Conservation (phyloP, 2,888 invertebrate species). For the Autographa gamma region DNA sequence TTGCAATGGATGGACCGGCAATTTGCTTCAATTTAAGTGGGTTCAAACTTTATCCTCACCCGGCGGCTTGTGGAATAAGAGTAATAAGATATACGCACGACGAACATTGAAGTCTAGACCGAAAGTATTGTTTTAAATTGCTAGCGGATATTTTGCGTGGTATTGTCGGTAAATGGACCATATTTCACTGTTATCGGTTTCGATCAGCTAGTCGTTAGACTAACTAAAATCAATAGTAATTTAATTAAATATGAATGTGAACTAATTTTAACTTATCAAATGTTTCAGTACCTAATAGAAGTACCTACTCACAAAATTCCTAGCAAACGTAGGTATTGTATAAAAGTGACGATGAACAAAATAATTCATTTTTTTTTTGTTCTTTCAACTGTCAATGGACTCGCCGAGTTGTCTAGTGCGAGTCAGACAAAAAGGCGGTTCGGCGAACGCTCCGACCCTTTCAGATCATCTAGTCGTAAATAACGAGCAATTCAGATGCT, state of each 20-base stretch:
- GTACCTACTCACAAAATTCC: not conserved
- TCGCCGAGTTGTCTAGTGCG: not conserved
- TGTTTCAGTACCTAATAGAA: not conserved
- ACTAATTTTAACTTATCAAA: not conserved
- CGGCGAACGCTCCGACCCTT: constrained; percentile 21
- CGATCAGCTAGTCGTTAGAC: no score
- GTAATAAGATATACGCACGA: not conserved
- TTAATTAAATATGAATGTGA: no score
- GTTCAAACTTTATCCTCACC: constrained; percentile 9
- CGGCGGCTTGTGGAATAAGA: not conserved
- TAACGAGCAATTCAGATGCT: constrained; percentile 7
- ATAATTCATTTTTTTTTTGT: constrained; percentile 1
- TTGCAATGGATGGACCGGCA: not conserved
- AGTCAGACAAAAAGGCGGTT: constrained; percentile 26
- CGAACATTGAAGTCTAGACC: not conserved
- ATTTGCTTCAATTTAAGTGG: not conserved
- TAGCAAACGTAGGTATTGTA: not conserved
- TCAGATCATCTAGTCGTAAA: constrained; percentile 12
- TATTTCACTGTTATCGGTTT: not conserved
- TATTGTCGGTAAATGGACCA: not conserved
- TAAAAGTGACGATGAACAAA: not conserved
- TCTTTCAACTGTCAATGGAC: constrained; percentile 6
- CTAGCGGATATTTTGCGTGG: not conserved
- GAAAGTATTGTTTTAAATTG: not conserved
- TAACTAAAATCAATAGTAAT: no score